Base-by-base conservation (phyloP, 2,113 vertebrate genomes). In the Castor canadensis region DNA sequence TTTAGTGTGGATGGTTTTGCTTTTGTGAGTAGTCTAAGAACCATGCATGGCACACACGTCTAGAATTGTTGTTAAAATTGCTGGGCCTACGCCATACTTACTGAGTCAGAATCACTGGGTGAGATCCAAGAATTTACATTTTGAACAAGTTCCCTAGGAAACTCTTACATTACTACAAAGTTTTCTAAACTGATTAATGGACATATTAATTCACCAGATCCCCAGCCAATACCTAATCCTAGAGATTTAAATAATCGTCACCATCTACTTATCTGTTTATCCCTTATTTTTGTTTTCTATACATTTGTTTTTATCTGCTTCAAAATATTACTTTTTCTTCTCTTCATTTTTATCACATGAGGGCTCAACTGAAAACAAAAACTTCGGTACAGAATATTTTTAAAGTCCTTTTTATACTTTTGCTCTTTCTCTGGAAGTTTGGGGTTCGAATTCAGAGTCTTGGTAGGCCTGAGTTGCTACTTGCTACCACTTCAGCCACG, bases 121-220 rank as follows among this genome's bases (percentile, higher is more conserved):
- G 22, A 26, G 7, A 91, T 71, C 54, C 40, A 89, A 89, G 69
- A 85, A 87, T 71, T 92, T 85, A 66, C 40, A 87, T 49, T 91
- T 91, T 97, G 89, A 96, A 94, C 69, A 93, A 93, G 82, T 28
- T 91, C 87, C 94, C 86, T 94, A 75, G 75, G 67, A 95, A 95
- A 94, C 88, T 94, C 89, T 95, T 71, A 9, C n/a, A n/a, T 85
- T 84, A 95, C 52, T 81, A 54, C 28, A 20, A 91, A 73, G 69
- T 87, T 45, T 62, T 6, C 10, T 43, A 96, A 96, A 72, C 5
- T 90, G 54, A 89, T 81, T 91, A 88, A 81, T 62, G 62, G 93
- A 80, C 67, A 43, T 81, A 80, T 52, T 82, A 95, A 95, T 52
- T 84, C 83, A 87, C n/a, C 52, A 93, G 67, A 91, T 71, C 73